Conservation (phyloP, 1,140 invertebrate species). For the Muscidifurax raptorellus region DNA sequence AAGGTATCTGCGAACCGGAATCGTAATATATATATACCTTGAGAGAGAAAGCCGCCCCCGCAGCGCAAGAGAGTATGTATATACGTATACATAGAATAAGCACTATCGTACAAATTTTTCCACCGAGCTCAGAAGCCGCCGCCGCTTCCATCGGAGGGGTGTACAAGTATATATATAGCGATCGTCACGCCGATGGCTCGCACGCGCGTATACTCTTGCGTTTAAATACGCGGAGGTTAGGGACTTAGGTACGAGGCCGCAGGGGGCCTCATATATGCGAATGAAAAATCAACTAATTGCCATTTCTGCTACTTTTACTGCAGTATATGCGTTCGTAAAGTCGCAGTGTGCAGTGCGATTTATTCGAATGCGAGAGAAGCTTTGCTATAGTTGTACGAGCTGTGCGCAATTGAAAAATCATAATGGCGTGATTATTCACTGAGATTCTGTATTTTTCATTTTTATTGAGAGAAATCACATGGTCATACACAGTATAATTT, state of each 20-base stretch:
- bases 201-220: no score
- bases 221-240: background rate
- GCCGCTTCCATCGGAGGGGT: background rate
- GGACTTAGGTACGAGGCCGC: background rate
- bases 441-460: no score
- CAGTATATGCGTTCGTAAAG: no score
- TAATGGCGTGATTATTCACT: no score
- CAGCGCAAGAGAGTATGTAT: background rate
- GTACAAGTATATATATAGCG: background rate
- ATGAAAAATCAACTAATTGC: slow-evolving; percentile 24
- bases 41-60: no score
- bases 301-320: background rate
- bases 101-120: background rate
- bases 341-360: no score
- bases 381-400: no score
- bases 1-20: slow-evolving; percentile 13
- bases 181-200: slow-evolving; percentile 58
- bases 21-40: background rate
- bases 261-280: background rate
- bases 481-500: no score
- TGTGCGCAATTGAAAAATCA: no score
- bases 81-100: background rate
- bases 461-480: no score
- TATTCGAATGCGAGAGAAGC: no score
- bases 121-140: background rate